phyloP scores from a whole-genome alignment of 1,140 invertebrate species.

The Aphaenogaster ashmeadi region DNA sequence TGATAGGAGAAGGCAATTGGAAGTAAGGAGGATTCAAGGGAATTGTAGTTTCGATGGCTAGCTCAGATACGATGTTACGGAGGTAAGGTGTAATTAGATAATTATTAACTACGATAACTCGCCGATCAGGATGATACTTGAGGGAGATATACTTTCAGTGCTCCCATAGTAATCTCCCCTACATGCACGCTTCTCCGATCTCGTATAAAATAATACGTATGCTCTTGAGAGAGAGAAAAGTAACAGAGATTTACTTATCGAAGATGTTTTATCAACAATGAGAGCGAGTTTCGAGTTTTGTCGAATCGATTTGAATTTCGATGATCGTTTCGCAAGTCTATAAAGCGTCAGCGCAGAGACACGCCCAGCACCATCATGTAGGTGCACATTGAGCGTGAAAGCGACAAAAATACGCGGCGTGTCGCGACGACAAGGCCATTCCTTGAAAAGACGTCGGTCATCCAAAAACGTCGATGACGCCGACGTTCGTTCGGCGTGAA shows the following conservation, averaged over 20 bases:
- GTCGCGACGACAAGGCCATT: background rate
- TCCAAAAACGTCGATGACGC: slow-evolving; percentile 53
- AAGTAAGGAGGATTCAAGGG: slow-evolving; percentile 26
- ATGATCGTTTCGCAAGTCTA: background rate
- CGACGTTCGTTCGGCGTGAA: slow-evolving; percentile 36
- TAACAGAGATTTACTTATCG: background rate
- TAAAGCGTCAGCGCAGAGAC: background rate
- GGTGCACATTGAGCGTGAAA: slow-evolving; percentile 3
- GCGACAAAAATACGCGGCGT: slow-evolving; percentile 13
- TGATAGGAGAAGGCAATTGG: slow-evolving; percentile 39
- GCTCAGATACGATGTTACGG: slow-evolving; percentile 15
- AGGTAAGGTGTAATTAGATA: slow-evolving; percentile 52
- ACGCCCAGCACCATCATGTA: background rate
- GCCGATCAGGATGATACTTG: background rate
- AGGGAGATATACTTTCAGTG: background rate
- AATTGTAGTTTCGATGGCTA: slow-evolving; percentile 39
- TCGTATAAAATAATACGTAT: background rate
- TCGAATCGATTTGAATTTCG: background rate
- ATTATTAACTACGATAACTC: slow-evolving; percentile 42
- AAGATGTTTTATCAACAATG: background rate
- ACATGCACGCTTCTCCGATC: background rate
- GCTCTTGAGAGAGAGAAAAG: background rate
- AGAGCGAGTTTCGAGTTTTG: background rate
- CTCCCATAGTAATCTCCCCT: background rate
- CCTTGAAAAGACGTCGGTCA: slow-evolving; percentile 14